Base-by-base conservation (phyloP, 1,140 invertebrate genomes). In the Battus philenor region DNA sequence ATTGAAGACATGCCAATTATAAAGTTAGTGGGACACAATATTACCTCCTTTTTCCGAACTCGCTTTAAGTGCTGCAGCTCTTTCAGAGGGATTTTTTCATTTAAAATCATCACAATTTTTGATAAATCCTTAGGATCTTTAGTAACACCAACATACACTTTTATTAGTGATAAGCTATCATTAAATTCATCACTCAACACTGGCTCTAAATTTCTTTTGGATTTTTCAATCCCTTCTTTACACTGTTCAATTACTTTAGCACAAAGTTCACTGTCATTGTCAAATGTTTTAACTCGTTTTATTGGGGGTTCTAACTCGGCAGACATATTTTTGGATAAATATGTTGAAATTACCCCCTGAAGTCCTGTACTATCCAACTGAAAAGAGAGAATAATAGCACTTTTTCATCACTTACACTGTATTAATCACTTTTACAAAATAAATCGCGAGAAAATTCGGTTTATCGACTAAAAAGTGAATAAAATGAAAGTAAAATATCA, bases 41-140 rank as follows among this genome's bases (percentile, higher is more conserved):
- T 63, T 4, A 93, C 79, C 4, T 89, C 84, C n/a, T 77, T 81
- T 3, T 87, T 86, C n/a, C 86, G 85, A 1, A 93, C 91, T 36
- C 94, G 88, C 68, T 95, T 96, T 7, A 96, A 76, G 77, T 95
- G 93, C 18, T 87, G 82, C 10, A 95, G 87, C 9, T 86, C 76
- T 1, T 88, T 87, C 15, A 94, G 74, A 8, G 87, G 90, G 47
- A 87, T 58, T 46, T 82, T 88, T 56, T 84, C 68, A 69, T 88
- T 90, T 16, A 93, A 60, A 30, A 87, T 69, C 16, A 86, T 48
- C 12, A 95, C 89, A 0, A 91, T 86, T 49, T 77, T 86, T 2
- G 91, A 91, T n/a, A 90, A 91, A 8, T 89, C 74, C 65, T 90
- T 90, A 9, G 87, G 87, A 27, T 91, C 84, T 38, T 80, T 86